These are phyloP conservation scores for Cladorhizidae sp. DNA, from an alignment of 37 sponge, comb jelly and placozoan species.

Conservation along the genomic window DNA sequence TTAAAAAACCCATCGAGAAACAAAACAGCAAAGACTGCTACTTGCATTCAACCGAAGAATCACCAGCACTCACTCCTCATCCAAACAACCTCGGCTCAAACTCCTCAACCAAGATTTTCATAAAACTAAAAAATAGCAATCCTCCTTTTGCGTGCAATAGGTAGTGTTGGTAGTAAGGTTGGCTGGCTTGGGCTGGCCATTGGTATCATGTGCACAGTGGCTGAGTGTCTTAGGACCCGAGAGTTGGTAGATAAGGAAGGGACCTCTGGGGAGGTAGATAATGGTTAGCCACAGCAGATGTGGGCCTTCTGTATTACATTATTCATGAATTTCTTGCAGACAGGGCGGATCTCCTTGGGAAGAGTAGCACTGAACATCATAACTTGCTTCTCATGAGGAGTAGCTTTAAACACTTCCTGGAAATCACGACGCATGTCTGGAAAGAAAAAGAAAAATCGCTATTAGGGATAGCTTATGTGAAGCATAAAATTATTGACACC, in stretches of 20 bases:
- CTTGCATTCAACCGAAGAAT: background rate
- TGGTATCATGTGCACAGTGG: too few species aligned
- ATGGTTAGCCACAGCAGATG: background rate
- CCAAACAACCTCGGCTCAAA: background rate
- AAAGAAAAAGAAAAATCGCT: background rate
- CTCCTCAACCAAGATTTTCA: too few species aligned
- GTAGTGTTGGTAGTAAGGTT: background rate
- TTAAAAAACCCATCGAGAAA: too few species aligned
- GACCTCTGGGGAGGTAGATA: constrained; percentile 7
- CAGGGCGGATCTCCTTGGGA: constrained; percentile 96
- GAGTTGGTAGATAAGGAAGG: background rate
- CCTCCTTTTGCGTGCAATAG: too few species aligned
- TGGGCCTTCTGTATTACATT: constrained; percentile 73
- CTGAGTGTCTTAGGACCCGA: background rate
- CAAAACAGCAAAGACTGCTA: too few species aligned
- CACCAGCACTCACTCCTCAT: background rate
- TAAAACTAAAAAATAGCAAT: too few species aligned
- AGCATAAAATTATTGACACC: too few species aligned
- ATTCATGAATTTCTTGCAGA: constrained; percentile 99
- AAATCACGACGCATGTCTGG: constrained; percentile 98
- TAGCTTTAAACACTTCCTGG: constrained; percentile 96
- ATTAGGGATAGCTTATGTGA: too few species aligned
- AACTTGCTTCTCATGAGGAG: constrained; percentile 98
- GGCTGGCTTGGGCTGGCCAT: too few species aligned
- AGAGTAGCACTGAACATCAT: constrained; percentile 99